These are phyloP conservation scores for Drosophila cognata DNA, from an alignment of 2,888 invertebrate genomes.

Conservation along the genomic window DNA sequence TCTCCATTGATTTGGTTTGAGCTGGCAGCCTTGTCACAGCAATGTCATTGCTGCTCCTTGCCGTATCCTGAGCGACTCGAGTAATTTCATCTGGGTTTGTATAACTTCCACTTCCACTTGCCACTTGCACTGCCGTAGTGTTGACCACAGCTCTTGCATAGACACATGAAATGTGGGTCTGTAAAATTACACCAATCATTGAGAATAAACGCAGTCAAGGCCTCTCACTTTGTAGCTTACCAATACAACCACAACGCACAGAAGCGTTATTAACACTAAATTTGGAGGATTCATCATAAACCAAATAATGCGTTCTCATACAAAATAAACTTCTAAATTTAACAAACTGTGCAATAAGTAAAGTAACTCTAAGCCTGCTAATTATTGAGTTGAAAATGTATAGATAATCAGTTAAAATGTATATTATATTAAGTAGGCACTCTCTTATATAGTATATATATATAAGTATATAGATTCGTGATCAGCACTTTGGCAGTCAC, in stretches of 20 bases:
- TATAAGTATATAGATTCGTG: background rate
- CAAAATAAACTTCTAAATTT: background rate
- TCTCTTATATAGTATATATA: background rate
- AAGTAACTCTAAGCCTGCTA: background rate
- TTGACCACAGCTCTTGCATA: conserved; percentile 8
- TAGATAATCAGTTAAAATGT: background rate
- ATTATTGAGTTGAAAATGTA: background rate
- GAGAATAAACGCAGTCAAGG: fast-evolving
- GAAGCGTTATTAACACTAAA: background rate
- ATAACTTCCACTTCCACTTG: background rate
- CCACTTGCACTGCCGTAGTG: background rate
- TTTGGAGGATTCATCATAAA: conserved; percentile 15
- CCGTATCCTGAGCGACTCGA: background rate
- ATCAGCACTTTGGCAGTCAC: no score
- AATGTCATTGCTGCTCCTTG: background rate
- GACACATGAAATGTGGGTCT: conserved; percentile 10
- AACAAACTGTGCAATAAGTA: background rate
- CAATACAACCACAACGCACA: conserved; percentile 8
- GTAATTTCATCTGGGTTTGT: background rate
- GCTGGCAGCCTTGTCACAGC: background rate
- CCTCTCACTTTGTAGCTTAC: conserved; percentile 11
- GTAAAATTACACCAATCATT: background rate
- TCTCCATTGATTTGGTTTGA: conserved; percentile 4
- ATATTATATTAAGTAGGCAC: background rate
- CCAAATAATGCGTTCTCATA: conserved; percentile 9